Evolutionary conservation across 37 sponge, comb jelly and placozoan species (phyloP).

Genomic region (Spongilla lacustris): DNA sequence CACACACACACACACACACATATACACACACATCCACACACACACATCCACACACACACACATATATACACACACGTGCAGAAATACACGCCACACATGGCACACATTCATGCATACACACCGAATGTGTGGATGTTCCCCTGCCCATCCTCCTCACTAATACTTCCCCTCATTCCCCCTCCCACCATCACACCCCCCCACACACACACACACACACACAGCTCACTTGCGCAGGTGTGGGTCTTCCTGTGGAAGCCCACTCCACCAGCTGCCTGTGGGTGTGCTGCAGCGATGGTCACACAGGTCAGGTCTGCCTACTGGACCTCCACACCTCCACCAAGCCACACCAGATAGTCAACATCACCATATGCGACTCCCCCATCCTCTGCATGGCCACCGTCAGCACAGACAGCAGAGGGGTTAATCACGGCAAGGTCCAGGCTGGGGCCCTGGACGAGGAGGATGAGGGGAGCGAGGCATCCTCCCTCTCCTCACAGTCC

Average conservation of each 20-base stretch:
- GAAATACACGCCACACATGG: no score
- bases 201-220: background rate
- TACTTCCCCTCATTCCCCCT: background rate
- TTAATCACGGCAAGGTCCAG: background rate
- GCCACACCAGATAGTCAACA: conserved; percentile 55
- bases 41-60: no score
- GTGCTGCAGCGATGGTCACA: conserved; percentile 60
- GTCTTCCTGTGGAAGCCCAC: conserved; percentile 38
- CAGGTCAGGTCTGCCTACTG: conserved; percentile 72
- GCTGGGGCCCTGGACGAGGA: background rate
- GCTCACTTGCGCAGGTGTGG: conserved; percentile 65
- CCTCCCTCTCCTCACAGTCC: conserved; percentile 7
- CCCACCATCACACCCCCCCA: background rate
- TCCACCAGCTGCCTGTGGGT: conserved; percentile 68
- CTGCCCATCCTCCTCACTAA: background rate
- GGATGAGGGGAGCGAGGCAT: background rate
- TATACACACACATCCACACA: no score
- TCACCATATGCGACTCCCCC: conserved; percentile 62
- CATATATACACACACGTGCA: no score
- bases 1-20: background rate
- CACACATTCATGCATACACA: no score
- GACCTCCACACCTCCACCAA: conserved; percentile 37
- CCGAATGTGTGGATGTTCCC: no score
- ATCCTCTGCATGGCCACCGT: conserved; percentile 56
- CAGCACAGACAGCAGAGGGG: conserved; percentile 9